These are phyloP conservation scores for Montipora capricornis DNA, from an alignment of 64 coral and sea anemone species.

Conservation along the genomic window DNA sequence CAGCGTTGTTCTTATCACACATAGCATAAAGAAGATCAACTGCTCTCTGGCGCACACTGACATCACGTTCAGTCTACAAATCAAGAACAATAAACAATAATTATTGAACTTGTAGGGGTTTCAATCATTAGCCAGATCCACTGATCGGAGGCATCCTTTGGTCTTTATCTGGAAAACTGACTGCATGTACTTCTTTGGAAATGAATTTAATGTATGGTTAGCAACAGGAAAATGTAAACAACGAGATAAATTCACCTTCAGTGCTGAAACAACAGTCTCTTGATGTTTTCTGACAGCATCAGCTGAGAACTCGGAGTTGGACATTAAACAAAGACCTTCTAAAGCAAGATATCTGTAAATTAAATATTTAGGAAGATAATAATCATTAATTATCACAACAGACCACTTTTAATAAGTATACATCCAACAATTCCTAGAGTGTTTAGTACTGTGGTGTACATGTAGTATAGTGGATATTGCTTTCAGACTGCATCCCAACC, in stretches of 20 bases:
- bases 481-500: no score
- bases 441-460: no score
- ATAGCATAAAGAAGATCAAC: constrained; percentile 97
- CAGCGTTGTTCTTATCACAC: constrained; percentile 98
- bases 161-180: no score
- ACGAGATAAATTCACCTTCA: constrained; percentile 73
- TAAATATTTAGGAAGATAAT: neutral
- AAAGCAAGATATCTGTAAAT: constrained; percentile 87
- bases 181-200: no score
- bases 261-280: constrained; percentile 94
- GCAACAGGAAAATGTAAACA: no score
- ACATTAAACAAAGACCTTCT: constrained; percentile 95
- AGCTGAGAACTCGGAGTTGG: constrained; percentile 92
- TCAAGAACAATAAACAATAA: neutral
- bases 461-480: no score
- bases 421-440: no score
- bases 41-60: constrained; percentile 97
- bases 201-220: no score
- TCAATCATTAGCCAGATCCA: no score
- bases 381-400: no score
- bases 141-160: no score
- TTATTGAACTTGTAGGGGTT: neutral
- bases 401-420: no score
- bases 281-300: constrained; percentile 99
- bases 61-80: constrained; percentile 92